These are phyloP conservation scores for Pherbina coryleti DNA, from an alignment of 2,888 invertebrate species.

Conservation along the genomic window DNA sequence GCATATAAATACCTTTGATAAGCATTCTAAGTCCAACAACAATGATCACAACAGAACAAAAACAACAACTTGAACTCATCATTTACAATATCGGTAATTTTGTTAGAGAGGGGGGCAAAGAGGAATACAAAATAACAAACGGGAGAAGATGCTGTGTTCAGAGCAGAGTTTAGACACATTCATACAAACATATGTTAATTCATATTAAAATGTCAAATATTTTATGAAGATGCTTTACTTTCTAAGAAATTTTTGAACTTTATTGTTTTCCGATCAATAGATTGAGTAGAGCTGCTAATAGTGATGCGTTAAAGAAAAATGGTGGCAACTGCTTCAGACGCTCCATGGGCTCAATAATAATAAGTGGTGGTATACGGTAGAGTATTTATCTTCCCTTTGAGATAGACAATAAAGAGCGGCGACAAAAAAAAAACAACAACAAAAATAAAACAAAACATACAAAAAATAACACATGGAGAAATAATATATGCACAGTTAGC, in stretches of 20 bases:
- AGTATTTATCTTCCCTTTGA: too few species aligned
- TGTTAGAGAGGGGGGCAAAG: conserved; percentile 43
- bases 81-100: conserved; percentile 50
- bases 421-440: too few species aligned
- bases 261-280: too few species aligned
- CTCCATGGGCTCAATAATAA: neutral
- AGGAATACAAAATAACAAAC: neutral
- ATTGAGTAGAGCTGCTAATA: neutral
- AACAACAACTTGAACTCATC: conserved; percentile 45
- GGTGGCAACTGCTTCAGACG: neutral
- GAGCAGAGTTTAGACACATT: neutral
- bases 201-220: conserved; percentile 14
- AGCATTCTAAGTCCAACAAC: conserved; percentile 13
- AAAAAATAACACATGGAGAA: too few species aligned
- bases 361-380: neutral
- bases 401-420: too few species aligned
- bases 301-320: neutral
- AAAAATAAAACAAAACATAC: too few species aligned
- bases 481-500: too few species aligned
- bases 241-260: neutral
- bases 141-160: neutral
- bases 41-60: conserved; percentile 6
- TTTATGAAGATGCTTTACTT: neutral
- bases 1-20: conserved; percentile 15
- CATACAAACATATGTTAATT: conserved; percentile 19